Conservation (phyloP, 2,797 vertebrate genomes). For the Cirrhinus molitorella region DNA sequence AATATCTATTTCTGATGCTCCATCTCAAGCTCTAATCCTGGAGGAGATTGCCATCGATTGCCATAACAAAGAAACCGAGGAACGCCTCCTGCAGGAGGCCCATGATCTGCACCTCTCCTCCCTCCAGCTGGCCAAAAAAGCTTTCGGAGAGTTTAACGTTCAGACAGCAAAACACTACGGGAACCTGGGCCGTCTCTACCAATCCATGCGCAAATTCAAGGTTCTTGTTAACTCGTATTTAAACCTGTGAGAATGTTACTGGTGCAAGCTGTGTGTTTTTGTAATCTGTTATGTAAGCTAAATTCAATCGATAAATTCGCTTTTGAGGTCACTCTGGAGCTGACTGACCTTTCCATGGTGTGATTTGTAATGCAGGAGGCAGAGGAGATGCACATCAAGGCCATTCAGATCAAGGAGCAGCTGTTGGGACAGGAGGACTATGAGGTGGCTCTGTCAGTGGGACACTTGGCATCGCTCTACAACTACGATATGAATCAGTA, state of each 20-base stretch:
- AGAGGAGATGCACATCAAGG: slow-evolving; percentile 99
- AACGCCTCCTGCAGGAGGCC: slow-evolving; percentile 95
- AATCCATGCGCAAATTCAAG: slow-evolving; percentile 99
- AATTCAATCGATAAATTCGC: not conserved
- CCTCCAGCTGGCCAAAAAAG: slow-evolving; percentile 96
- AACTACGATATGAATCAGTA: slow-evolving; percentile 99
- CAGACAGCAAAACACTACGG: slow-evolving; percentile 99
- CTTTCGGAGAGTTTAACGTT: slow-evolving; percentile 98
- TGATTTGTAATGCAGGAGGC: slow-evolving; percentile 84
- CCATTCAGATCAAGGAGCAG: slow-evolving; percentile 99
- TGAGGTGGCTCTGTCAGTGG: slow-evolving; percentile 97
- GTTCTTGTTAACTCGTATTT: slow-evolving; percentile 68
- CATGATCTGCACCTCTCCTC: slow-evolving; percentile 98
- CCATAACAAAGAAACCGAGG: slow-evolving; percentile 99
- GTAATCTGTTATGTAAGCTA: slow-evolving; percentile 8
- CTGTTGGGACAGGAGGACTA: slow-evolving; percentile 99
- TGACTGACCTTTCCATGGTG: slow-evolving; percentile 5
- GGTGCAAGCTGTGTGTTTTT: slow-evolving; percentile 13
- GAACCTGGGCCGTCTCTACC: slow-evolving; percentile 97
- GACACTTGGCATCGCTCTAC: slow-evolving; percentile 97
- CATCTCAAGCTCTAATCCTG: slow-evolving; percentile 89
- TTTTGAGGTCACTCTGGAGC: not conserved
- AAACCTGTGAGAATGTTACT: not conserved
- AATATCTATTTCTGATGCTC: not conserved
- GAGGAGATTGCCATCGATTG: slow-evolving; percentile 99